Percentiles rank a stretch among this genome's conserved stretches.
Evolutionary conservation across 2,888 invertebrate genomes (phyloP).

Genomic region (Ditula angustiorana): DNA sequence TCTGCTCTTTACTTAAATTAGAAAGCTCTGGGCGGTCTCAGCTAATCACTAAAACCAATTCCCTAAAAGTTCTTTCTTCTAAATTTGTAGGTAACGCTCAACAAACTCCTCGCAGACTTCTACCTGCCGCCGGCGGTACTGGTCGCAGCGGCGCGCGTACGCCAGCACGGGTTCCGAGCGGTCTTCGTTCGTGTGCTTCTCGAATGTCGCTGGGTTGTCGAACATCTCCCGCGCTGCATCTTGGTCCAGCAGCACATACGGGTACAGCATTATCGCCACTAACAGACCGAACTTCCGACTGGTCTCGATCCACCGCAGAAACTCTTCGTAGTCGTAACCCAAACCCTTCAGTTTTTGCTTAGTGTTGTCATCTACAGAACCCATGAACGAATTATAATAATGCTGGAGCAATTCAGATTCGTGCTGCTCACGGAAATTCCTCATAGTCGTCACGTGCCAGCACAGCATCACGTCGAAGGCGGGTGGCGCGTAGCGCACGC

Average conservation of each 20-base stretch:
- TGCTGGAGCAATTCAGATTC: slow-evolving; percentile 47
- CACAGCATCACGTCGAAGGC: slow-evolving; percentile 68
- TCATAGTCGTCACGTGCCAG: slow-evolving; percentile 63
- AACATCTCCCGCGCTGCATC: slow-evolving; percentile 11
- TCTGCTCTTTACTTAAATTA: background rate
- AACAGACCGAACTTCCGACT: slow-evolving; percentile 46
- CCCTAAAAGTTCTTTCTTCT: background rate
- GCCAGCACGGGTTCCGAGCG: slow-evolving; percentile 26
- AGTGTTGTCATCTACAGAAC: slow-evolving; percentile 52
- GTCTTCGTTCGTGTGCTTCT: slow-evolving; percentile 16
- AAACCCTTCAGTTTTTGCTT: slow-evolving; percentile 49
- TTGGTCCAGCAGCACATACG: slow-evolving; percentile 26
- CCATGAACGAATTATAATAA: slow-evolving; percentile 54
- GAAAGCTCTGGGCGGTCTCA: background rate
- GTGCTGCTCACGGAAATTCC: slow-evolving; percentile 57
- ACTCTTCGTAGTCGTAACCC: slow-evolving; percentile 41
- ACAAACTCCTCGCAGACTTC: slow-evolving; percentile 25
- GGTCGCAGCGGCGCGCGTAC: slow-evolving; percentile 12
- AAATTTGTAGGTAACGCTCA: slow-evolving; percentile 10
- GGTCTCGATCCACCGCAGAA: slow-evolving; percentile 44
- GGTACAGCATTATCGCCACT: slow-evolving; percentile 30
- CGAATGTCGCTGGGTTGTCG: slow-evolving; percentile 22
- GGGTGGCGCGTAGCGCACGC: slow-evolving; percentile 69
- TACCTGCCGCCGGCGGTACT: slow-evolving; percentile 4
- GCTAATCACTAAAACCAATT: background rate